These are phyloP conservation scores for Oreamnos americanus DNA, from an alignment of 2,113 vertebrate genomes.

Conservation along the genomic window DNA sequence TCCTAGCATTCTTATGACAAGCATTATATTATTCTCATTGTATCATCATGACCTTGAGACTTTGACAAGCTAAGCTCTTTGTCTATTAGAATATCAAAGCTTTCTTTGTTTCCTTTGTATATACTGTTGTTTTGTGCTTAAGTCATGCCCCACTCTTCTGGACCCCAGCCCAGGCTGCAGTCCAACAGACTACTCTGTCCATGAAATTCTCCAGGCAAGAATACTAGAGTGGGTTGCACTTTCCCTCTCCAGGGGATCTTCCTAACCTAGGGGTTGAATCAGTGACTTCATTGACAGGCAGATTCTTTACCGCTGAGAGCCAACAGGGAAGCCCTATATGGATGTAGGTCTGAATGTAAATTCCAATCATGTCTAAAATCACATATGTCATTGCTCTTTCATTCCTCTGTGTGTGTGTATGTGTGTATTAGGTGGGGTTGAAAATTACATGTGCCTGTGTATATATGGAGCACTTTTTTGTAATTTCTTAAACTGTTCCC, in stretches of 20 bases:
- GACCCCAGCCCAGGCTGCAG: neutral
- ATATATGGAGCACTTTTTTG: neutral
- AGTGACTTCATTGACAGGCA: neutral
- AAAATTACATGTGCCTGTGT: neutral
- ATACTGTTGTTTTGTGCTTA: neutral
- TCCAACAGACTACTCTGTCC: neutral
- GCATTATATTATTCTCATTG: neutral
- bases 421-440: fast-evolving
- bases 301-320: neutral
- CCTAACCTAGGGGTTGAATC: neutral
- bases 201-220: neutral
- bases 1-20: neutral
- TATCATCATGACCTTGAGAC: neutral
- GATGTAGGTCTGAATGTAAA: neutral
- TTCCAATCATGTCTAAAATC: neutral
- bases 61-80: neutral
- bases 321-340: neutral
- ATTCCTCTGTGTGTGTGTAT: neutral
- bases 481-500: neutral
- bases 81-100: neutral
- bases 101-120: neutral
- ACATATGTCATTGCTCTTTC: neutral
- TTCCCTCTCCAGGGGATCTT: neutral
- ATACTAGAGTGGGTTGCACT: neutral
- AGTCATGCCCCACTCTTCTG: neutral